Conservation (phyloP, 2,888 invertebrate species). For the Nemotelus pantherinus region DNA sequence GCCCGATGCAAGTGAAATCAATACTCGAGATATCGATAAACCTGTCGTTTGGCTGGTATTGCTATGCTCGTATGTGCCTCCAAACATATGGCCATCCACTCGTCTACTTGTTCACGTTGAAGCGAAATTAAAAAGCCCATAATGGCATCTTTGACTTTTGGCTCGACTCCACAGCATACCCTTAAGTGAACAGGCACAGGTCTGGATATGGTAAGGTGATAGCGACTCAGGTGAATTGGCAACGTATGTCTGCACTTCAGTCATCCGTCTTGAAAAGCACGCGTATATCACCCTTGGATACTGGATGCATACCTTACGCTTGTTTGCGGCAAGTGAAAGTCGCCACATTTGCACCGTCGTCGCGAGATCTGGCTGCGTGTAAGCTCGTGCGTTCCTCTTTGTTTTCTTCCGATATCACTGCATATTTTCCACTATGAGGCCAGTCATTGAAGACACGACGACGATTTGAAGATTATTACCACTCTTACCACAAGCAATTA, state of each 20-base stretch:
- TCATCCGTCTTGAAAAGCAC: background rate
- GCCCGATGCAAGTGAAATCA: conserved; percentile 1
- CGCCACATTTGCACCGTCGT: background rate
- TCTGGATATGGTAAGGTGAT: background rate
- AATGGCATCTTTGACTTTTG: conserved; percentile 37
- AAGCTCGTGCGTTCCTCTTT: conserved; percentile 12
- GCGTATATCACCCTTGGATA: background rate
- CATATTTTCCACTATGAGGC: background rate
- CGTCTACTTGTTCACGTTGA: conserved; percentile 19
- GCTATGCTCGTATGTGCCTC: background rate
- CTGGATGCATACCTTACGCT: background rate
- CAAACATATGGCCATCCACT: background rate
- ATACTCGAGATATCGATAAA: background rate
- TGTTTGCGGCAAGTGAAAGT: conserved; percentile 8
- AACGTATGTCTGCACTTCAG: background rate
- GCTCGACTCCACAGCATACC: background rate
- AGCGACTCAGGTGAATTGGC: background rate
- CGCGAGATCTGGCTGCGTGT: background rate
- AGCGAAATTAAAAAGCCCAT: conserved; percentile 36
- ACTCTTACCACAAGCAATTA: too few relatives aligned
- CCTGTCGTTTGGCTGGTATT: background rate
- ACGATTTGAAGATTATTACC: too few relatives aligned
- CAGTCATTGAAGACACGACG: too few relatives aligned
- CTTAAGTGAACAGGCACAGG: background rate
- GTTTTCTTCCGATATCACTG: conserved; percentile 28